phyloP scores from a whole-genome alignment of 2,113 vertebrate genomes.

The Oncorhynchus mykiss region DNA sequence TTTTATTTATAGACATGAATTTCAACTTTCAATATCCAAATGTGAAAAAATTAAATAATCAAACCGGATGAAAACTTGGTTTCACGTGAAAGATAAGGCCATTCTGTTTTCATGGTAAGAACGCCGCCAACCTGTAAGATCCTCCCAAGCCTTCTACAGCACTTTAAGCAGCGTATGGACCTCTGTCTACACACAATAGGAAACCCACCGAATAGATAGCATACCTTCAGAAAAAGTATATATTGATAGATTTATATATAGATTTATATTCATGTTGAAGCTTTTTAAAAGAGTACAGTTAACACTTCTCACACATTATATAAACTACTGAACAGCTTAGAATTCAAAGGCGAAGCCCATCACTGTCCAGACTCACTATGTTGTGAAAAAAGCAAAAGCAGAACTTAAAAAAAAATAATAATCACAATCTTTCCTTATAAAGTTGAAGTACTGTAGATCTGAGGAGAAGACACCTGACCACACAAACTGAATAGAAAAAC shows the following conservation, averaged over 20 bases:
- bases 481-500: slow-evolving; percentile 96
- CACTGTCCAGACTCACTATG: slow-evolving; percentile 75
- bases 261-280: slow-evolving; percentile 97
- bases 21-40: slow-evolving; percentile 67
- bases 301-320: slow-evolving; percentile 96
- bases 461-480: slow-evolving; percentile 84
- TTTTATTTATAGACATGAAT: slow-evolving; percentile 67
- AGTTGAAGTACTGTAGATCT: slow-evolving; percentile 79
- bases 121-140: slow-evolving; percentile 27
- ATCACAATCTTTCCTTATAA: slow-evolving; percentile 85
- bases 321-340: slow-evolving; percentile 94
- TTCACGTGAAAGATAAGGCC: slow-evolving; percentile 63
- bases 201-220: slow-evolving; percentile 69
- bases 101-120: slow-evolving; percentile 22
- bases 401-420: background rate
- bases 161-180: slow-evolving; percentile 38
- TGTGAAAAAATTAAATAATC: slow-evolving; percentile 52
- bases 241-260: slow-evolving; percentile 77
- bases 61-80: slow-evolving; percentile 52
- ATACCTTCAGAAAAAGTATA: slow-evolving; percentile 89
- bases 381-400: slow-evolving; percentile 25
- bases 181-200: slow-evolving; percentile 45
- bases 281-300: slow-evolving; percentile 97
- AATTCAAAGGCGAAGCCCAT: slow-evolving; percentile 79
- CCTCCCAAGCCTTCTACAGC: slow-evolving; percentile 35